phyloP scores from a whole-genome alignment of 2,113 vertebrate genomes.

The Perca schrenkii region DNA sequence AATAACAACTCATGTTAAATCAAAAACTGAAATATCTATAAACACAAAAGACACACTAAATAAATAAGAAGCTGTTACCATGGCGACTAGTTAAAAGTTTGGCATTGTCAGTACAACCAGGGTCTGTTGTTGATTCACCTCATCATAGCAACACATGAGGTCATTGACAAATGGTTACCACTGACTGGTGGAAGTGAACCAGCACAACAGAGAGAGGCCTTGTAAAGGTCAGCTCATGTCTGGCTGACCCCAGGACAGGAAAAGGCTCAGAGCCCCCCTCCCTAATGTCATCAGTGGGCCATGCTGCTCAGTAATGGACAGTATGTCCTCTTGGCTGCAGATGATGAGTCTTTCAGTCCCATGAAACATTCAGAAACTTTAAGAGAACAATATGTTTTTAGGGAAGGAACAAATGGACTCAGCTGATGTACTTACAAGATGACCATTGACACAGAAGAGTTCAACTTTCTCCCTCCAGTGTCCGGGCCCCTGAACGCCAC shows the following conservation, averaged over 20 bases:
- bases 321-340: slow-evolving; percentile 11
- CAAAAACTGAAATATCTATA: slow-evolving; percentile 7
- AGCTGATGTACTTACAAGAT: slow-evolving; percentile 50
- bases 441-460: not conserved
- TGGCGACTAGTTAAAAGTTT: slow-evolving; percentile 37
- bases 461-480: not conserved
- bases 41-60: not conserved
- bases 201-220: slow-evolving; percentile 16
- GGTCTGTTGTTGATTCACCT: slow-evolving; percentile 52
- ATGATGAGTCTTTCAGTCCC: not conserved
- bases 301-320: not conserved
- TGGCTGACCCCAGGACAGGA: slow-evolving; percentile 19
- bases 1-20: slow-evolving; percentile 6
- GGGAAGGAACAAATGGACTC: not conserved
- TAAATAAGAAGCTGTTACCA: slow-evolving; percentile 26
- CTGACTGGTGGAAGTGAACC: slow-evolving; percentile 7
- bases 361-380: not conserved
- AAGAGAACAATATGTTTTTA: slow-evolving; percentile 5
- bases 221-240: slow-evolving; percentile 16
- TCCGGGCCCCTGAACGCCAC: slow-evolving; percentile 1
- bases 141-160: slow-evolving; percentile 45
- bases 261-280: not conserved
- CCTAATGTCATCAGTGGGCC: not conserved
- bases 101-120: slow-evolving; percentile 1
- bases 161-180: slow-evolving; percentile 36